phyloP scores from a whole-genome alignment of 2,888 invertebrate species.

The Panopea generosa region DNA sequence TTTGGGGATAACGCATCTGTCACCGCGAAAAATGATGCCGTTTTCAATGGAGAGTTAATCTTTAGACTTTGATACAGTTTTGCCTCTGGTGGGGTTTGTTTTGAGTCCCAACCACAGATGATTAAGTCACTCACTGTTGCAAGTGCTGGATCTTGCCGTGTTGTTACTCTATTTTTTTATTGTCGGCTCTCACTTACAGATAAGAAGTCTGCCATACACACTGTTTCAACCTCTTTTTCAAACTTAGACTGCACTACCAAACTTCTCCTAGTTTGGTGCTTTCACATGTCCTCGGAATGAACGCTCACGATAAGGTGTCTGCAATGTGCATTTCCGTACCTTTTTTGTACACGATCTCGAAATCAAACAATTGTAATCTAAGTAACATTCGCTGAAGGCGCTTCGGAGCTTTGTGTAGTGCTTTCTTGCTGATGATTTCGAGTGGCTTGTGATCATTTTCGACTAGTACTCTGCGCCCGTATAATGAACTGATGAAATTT shows the following conservation, averaged over 20 bases:
- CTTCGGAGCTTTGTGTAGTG: slow-evolving; percentile 44
- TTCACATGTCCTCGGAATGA: slow-evolving; percentile 3
- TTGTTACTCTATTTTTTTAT: slow-evolving; percentile 19
- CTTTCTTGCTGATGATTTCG: slow-evolving; percentile 54
- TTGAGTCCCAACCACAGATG: slow-evolving; percentile 46
- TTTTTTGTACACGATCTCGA: slow-evolving; percentile 38
- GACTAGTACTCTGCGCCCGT: slow-evolving; percentile 46
- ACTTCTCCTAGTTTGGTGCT: background rate
- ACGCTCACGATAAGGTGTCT: slow-evolving; percentile 55
- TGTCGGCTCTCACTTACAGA: slow-evolving; percentile 4
- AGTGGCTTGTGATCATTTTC: slow-evolving; percentile 66
- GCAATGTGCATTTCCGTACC: slow-evolving; percentile 58
- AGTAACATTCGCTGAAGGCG: slow-evolving; percentile 68
- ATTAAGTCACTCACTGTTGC: slow-evolving; percentile 26
- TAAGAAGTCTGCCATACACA: slow-evolving; percentile 16
- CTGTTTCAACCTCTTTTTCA: too few species aligned
- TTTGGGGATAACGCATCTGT: slow-evolving; percentile 29
- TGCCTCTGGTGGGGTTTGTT: slow-evolving; percentile 29
- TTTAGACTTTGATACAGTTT: slow-evolving; percentile 47
- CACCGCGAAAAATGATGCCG: slow-evolving; percentile 52
- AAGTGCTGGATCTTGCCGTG: slow-evolving; percentile 42
- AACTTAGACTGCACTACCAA: slow-evolving; percentile 14
- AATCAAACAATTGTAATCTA: slow-evolving; percentile 55
- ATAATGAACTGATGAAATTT: slow-evolving; percentile 61
- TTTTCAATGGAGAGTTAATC: slow-evolving; percentile 53